Evolutionary conservation across 2,888 invertebrate species (phyloP).

Genomic region (Drosophila differens): DNA sequence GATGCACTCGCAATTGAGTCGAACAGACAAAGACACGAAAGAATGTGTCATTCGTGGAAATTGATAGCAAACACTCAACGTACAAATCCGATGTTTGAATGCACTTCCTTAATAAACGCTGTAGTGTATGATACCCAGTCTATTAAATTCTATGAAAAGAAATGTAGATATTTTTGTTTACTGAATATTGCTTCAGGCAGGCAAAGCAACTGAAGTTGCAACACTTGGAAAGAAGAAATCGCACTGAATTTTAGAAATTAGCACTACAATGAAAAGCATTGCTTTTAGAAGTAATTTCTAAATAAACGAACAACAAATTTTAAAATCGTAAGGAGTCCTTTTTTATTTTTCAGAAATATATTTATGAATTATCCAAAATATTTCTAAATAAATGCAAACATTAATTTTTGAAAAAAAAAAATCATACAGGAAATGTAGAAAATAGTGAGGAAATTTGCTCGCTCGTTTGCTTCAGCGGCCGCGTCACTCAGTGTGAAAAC

Average conservation of each 20-base stretch:
- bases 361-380: background rate
- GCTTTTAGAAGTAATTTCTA: background rate
- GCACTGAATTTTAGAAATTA: background rate
- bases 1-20: conserved; percentile 20
- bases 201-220: background rate
- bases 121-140: background rate
- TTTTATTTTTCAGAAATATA: background rate
- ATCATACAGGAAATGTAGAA: background rate
- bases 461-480: background rate
- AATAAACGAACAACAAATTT: background rate
- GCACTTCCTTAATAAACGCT: background rate
- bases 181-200: background rate
- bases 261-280: background rate
- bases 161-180: background rate
- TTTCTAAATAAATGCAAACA: background rate
- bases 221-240: background rate
- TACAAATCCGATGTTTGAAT: conserved; percentile 2
- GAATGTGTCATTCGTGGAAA: conserved; percentile 30
- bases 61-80: background rate
- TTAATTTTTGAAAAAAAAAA: background rate
- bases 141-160: background rate
- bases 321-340: background rate
- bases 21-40: conserved; percentile 23
- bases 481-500: background rate
- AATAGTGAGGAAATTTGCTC: background rate